These are phyloP conservation scores for Drepanosiphum platanoidis DNA, from an alignment of 2,888 invertebrate genomes.

Conservation along the genomic window DNA sequence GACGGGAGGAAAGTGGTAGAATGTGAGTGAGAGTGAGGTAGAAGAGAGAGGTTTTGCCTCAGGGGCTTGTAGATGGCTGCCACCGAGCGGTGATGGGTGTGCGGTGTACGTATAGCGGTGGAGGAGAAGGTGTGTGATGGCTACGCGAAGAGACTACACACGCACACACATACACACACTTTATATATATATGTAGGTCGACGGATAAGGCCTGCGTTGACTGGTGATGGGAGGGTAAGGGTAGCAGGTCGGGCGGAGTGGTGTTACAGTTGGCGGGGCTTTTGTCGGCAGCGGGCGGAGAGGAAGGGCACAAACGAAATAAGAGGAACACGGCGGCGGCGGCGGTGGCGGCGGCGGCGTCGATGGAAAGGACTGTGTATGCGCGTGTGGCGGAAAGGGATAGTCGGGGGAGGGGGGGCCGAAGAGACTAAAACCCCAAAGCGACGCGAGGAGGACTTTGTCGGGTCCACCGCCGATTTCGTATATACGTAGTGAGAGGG, in stretches of 20 bases:
- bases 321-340: slow-evolving; percentile 57
- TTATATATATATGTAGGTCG: slow-evolving; percentile 51
- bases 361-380: too few relatives aligned
- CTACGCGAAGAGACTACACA: slow-evolving; percentile 56
- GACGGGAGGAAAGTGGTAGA: slow-evolving; percentile 25
- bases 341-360: slow-evolving; percentile 20
- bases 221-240: neutral
- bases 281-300: slow-evolving; percentile 64
- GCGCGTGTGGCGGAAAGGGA: too few relatives aligned
- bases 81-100: slow-evolving; percentile 31
- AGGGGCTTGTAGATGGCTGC: slow-evolving; percentile 49
- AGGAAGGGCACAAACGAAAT: slow-evolving; percentile 56
- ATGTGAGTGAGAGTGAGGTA: neutral
- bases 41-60: slow-evolving; percentile 48
- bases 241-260: slow-evolving; percentile 8
- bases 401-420: neutral
- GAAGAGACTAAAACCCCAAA: slow-evolving; percentile 58
- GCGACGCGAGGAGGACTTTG: slow-evolving; percentile 57
- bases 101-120: slow-evolving; percentile 4
- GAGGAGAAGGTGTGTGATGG: slow-evolving; percentile 43
- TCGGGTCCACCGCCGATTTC: slow-evolving; percentile 56
- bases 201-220: slow-evolving; percentile 42
- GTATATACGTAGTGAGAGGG: slow-evolving; percentile 32
- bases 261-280: slow-evolving; percentile 53
- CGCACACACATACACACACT: slow-evolving; percentile 17